Percentiles rank a stretch among this genome's conserved stretches.
phyloP scores from a whole-genome alignment of 2,113 vertebrate species.

The Carassius auratus region DNA sequence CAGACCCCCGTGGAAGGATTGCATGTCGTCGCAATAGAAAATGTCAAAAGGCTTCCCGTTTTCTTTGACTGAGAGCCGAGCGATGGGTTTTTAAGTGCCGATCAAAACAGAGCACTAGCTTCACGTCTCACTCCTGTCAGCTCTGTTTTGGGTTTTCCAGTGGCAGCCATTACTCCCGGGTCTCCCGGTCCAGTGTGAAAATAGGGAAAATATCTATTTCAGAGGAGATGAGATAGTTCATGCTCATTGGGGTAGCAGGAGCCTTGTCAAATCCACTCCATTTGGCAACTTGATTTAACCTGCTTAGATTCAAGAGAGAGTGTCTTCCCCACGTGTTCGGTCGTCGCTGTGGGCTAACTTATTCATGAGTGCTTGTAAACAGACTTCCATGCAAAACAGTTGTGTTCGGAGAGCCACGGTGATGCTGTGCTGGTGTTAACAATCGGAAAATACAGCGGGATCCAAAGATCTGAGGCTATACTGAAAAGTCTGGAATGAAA shows the following conservation, averaged over 20 bases:
- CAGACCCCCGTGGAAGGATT: conserved; percentile 7
- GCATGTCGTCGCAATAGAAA: conserved; percentile 39
- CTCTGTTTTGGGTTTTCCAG: conserved; percentile 26
- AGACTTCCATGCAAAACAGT: conserved; percentile 20
- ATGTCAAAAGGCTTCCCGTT: conserved; percentile 2
- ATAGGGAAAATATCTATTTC: conserved; percentile 46
- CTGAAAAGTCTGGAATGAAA: not conserved
- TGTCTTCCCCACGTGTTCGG: conserved; percentile 28
- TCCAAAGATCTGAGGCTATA: not conserved
- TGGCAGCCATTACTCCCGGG: not conserved
- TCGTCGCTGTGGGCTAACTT: conserved; percentile 33
- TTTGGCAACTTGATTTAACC: conserved; percentile 56
- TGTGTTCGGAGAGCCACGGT: not conserved
- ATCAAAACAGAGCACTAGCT: conserved; percentile 47
- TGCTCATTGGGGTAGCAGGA: conserved; percentile 30
- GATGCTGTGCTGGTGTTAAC: not conserved
- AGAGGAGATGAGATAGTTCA: conserved; percentile 43
- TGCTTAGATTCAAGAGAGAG: conserved; percentile 37
- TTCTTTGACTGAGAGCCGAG: not conserved
- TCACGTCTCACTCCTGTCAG: conserved; percentile 40
- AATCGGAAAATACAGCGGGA: not conserved
- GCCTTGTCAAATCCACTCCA: conserved; percentile 51
- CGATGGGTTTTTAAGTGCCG: conserved; percentile 47
- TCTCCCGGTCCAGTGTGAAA: not conserved
- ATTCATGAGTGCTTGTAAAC: conserved; percentile 49